Conservation (phyloP, 2,797 vertebrate genomes). For the Mastacembelus armatus region DNA sequence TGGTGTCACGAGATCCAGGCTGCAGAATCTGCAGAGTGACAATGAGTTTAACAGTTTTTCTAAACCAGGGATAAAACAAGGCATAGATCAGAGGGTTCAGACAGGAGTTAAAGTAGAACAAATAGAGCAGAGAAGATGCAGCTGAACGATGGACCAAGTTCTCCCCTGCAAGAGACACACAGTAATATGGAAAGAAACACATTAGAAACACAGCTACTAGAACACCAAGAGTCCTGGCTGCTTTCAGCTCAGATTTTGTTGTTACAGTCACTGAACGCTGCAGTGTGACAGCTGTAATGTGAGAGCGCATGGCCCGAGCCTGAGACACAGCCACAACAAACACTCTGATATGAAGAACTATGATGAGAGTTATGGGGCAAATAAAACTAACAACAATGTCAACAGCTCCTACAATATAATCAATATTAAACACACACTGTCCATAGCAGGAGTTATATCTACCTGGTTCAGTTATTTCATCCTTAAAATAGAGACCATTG, state of each 20-base stretch:
- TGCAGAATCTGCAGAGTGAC: slow-evolving; percentile 31
- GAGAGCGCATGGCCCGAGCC: slow-evolving; percentile 33
- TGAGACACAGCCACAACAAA: slow-evolving; percentile 32
- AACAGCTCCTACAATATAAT: background rate
- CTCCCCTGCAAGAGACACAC: rapidly evolving
- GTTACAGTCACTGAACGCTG: background rate
- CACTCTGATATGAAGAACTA: slow-evolving; percentile 21
- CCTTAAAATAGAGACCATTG: rapidly evolving
- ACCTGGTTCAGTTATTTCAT: background rate
- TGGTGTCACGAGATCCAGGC: slow-evolving; percentile 19
- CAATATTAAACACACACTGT: slow-evolving; percentile 7
- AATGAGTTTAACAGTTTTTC: slow-evolving; percentile 21
- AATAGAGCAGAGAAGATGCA: rapidly evolving
- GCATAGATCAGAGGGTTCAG: slow-evolving; percentile 47
- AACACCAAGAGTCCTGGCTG: slow-evolving; percentile 40
- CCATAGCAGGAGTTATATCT: slow-evolving; percentile 18
- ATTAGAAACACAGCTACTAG: slow-evolving; percentile 31
- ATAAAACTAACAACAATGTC: slow-evolving; percentile 19
- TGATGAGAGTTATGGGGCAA: slow-evolving; percentile 1
- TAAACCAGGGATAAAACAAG: slow-evolving; percentile 47
- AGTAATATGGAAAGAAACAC: slow-evolving; percentile 28
- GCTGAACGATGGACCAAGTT: rapidly evolving
- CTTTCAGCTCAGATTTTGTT: slow-evolving; percentile 40
- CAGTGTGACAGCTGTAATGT: background rate
- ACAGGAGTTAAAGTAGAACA: slow-evolving; percentile 31